Base-by-base conservation (phyloP, 1,140 invertebrate genomes). In the Apis laboriosa region DNA sequence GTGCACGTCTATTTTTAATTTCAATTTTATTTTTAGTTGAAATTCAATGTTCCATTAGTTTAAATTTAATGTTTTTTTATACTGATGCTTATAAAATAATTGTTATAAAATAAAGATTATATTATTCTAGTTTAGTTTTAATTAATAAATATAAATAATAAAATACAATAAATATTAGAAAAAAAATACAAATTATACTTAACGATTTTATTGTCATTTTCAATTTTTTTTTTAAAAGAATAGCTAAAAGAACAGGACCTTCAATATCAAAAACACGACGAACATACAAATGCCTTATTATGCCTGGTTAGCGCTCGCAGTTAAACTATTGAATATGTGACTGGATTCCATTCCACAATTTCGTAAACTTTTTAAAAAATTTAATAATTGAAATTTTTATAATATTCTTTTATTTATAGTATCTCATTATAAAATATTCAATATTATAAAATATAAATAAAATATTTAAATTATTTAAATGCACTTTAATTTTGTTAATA, bases 211-310 rank as follows among this genome's bases (percentile, higher is more conserved):
- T 80, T 11, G 13, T 0, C 9, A 64, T 64, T 66, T 51, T 55
- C 21, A 15, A 66, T 49, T 60, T 61, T 80, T 80, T 21, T 56
- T 74, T 80, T 80, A 49, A 80, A 72, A 28, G 70, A 21, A 13
- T 55, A 28, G 49, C 19, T 80, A 63, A 51, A 53, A 66, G 63
- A 28, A 64, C 70, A 17, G 34, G 61, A 17, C 70, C 78, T 74
- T 60, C 28, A n/a, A 56, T 74, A 55, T 43, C 19, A 80, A 55
- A 74, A 61, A 55, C 68, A 34, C 77, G 68, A 72, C 55, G 43
- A 53, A 72, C 77, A 72, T 80, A 80, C 77, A 80, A 80, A 80
- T 80, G 58, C 43, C 77, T 71, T 72, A 72, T 80, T 80, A 80
- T 17, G 68, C 53, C 24, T 51, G 24, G 56, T 61, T 70, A 56